Percentiles rank a stretch among this genome's conserved stretches.
These are phyloP conservation scores for Agriopis leucophaearia DNA, from an alignment of 2,888 invertebrate species.

Conservation along the genomic window DNA sequence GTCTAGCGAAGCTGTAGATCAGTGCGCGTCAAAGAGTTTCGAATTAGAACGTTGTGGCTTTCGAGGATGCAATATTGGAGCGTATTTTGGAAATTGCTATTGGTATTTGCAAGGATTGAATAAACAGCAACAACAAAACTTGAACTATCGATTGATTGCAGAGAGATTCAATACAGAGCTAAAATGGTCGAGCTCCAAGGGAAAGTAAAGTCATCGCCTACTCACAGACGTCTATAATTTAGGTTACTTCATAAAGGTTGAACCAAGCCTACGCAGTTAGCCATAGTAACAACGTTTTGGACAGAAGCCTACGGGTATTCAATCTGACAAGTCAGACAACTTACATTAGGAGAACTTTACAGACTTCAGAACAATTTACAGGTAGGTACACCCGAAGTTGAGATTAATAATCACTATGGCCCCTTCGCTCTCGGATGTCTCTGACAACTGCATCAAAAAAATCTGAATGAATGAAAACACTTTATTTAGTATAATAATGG, in stretches of 20 bases:
- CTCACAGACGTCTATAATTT: slow-evolving; percentile 1
- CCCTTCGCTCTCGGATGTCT: too few relatives aligned
- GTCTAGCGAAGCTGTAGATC: slow-evolving; percentile 42
- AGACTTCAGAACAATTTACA: slow-evolving; percentile 12
- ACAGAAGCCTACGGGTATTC: slow-evolving; percentile 13
- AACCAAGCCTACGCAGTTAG: slow-evolving; percentile 30
- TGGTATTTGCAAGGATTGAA: slow-evolving; percentile 8
- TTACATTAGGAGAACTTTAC: slow-evolving; percentile 1
- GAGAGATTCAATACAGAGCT: not conserved
- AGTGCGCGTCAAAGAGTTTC: slow-evolving; percentile 43
- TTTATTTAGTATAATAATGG: too few relatives aligned
- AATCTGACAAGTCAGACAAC: slow-evolving; percentile 17
- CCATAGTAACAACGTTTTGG: slow-evolving; percentile 6
- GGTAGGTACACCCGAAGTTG: not conserved
- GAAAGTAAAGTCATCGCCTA: not conserved
- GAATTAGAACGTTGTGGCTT: slow-evolving; percentile 20
- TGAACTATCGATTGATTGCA: not conserved
- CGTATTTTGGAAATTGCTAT: slow-evolving; percentile 17
- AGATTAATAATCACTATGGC: not conserved
- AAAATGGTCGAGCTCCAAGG: not conserved
- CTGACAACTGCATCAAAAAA: too few relatives aligned
- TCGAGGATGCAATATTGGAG: slow-evolving; percentile 24
- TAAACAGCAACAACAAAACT: not conserved
- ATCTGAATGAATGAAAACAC: too few relatives aligned
- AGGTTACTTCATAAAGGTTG: slow-evolving; percentile 12